phyloP scores from a whole-genome alignment of 2,797 vertebrate species.

The Danio jaintianensis region DNA sequence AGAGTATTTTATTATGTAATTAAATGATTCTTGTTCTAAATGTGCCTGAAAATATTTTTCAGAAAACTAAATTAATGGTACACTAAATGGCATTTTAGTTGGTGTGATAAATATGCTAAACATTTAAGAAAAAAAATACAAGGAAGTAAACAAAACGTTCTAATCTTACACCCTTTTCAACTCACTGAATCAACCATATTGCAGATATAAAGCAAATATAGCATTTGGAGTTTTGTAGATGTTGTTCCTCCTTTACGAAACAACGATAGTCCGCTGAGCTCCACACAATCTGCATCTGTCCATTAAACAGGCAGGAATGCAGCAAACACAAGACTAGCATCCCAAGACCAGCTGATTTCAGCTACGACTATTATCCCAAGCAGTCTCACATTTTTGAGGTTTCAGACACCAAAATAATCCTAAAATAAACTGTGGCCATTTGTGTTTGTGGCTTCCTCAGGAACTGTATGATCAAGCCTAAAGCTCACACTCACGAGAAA shows the following conservation, averaged over 20 bases:
- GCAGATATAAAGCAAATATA: background rate
- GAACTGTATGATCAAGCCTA: slow-evolving; percentile 10
- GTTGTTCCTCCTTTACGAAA: background rate
- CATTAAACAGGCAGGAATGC: slow-evolving; percentile 20
- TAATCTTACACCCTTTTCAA: no score
- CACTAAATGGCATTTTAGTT: no score
- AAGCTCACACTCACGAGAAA: background rate
- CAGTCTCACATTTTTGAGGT: slow-evolving; percentile 57
- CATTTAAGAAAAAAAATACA: no score
- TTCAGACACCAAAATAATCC: slow-evolving; percentile 56
- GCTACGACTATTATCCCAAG: slow-evolving; percentile 32
- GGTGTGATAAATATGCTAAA: no score
- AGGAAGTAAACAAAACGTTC: no score
- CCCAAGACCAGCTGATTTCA: slow-evolving; percentile 37
- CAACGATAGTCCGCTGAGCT: slow-evolving; percentile 1
- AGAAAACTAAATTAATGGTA: no score
- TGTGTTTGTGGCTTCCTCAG: slow-evolving; percentile 25
- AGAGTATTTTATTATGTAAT: no score
- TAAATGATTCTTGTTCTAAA: no score
- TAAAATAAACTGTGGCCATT: slow-evolving; percentile 12
- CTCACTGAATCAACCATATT: background rate
- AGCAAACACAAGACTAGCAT: slow-evolving; percentile 17
- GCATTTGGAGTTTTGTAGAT: background rate
- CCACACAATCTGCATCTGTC: background rate
- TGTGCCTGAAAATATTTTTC: no score